These are phyloP conservation scores for Rhopalosiphum maidis DNA, from an alignment of 1,140 invertebrate species.

Conservation along the genomic window DNA sequence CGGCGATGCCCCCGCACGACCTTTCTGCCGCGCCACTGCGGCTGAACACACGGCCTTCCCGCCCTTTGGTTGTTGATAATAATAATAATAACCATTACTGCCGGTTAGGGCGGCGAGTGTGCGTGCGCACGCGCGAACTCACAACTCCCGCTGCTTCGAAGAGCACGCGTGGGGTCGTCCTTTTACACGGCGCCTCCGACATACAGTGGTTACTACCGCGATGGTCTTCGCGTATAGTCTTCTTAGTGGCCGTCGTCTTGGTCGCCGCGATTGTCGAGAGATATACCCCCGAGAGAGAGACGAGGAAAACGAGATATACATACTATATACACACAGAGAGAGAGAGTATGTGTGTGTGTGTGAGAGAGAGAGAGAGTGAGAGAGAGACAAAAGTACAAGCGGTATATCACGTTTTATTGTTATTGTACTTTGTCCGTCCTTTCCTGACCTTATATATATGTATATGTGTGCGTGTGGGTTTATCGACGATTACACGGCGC, in stretches of 20 bases:
- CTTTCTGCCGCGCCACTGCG: neutral
- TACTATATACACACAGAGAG: neutral
- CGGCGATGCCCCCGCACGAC: neutral
- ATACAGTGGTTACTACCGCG: neutral
- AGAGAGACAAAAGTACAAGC: neutral
- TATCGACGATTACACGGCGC: conserved; percentile 53
- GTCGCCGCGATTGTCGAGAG: neutral
- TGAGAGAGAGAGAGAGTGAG: neutral
- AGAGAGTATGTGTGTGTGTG: neutral
- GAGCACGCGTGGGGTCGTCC: neutral
- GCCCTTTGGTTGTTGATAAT: neutral
- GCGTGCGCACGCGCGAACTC: neutral
- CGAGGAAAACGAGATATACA: neutral
- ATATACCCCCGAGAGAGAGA: neutral
- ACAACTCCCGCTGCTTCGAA: neutral
- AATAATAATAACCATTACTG: neutral
- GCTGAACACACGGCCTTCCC: neutral
- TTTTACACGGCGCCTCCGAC: neutral
- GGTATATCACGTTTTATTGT: conserved; percentile 56
- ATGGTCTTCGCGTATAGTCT: neutral
- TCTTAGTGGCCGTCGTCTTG: neutral
- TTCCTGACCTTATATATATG: conserved; percentile 26
- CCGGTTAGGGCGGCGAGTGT: neutral
- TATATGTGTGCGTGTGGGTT: neutral
- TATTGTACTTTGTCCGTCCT: conserved; percentile 41